Evolutionary conservation across 2,888 invertebrate genomes (phyloP).

Genomic region (Brenthis hecate): DNA sequence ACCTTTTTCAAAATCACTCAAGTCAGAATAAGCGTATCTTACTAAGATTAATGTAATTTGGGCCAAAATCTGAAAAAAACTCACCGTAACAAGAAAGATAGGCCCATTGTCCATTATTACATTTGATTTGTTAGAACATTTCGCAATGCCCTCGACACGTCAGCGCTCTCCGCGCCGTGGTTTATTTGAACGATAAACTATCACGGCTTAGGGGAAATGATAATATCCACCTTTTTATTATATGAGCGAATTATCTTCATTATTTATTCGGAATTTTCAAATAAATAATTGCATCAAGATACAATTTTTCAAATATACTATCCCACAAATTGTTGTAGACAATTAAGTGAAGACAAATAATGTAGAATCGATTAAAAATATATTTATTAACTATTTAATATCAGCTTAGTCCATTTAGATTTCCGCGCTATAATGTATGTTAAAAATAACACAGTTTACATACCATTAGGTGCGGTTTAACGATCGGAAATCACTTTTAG

Average conservation of each 20-base stretch:
- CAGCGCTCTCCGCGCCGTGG: conserved; percentile 2
- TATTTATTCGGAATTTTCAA: background rate
- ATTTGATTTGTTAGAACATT: conserved; percentile 7
- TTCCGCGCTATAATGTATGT: background rate
- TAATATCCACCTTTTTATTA: conserved; percentile 24
- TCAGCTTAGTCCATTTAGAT: background rate
- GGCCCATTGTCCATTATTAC: conserved; percentile 12
- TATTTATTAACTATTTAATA: background rate
- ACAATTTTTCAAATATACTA: too few species aligned
- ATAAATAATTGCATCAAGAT: too few species aligned
- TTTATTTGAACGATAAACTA: conserved; percentile 21
- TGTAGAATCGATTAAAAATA: too few species aligned
- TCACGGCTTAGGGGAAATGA: conserved; percentile 27
- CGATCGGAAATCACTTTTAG: conserved; percentile 9
- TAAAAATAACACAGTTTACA: background rate
- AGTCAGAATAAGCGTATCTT: background rate
- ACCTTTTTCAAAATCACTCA: background rate
- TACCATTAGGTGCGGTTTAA: conserved; percentile 10
- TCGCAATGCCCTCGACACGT: conserved; percentile 13
- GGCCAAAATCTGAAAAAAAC: conserved; percentile 2
- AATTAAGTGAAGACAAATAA: too few species aligned
- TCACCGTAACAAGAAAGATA: conserved; percentile 19
- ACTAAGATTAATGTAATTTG: background rate
- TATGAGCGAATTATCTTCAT: conserved; percentile 12
- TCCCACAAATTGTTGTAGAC: too few species aligned